Evolutionary conservation across 2,113 vertebrate genomes (phyloP).

Genomic region (Athene noctua): DNA sequence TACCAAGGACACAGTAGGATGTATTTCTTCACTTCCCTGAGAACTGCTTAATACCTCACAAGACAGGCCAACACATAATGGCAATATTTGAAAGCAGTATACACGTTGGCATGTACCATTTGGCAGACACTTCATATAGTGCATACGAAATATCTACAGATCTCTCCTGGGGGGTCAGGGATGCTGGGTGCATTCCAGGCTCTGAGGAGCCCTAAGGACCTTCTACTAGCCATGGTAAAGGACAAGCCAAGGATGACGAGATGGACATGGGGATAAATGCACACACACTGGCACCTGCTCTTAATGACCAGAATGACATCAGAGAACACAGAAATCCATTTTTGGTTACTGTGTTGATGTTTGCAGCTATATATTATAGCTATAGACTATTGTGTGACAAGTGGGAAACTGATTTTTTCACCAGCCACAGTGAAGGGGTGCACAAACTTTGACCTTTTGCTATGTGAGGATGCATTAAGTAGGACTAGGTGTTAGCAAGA

Average conservation of each 20-base stretch:
- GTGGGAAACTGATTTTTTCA: not conserved
- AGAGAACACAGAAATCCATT: not conserved
- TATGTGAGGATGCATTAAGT: not conserved
- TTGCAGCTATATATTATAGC: not conserved
- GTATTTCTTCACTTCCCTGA: not conserved
- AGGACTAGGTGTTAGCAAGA: not conserved
- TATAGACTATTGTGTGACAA: not conserved
- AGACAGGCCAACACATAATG: rapidly evolving
- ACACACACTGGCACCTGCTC: too few relatives aligned
- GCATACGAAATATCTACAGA: rapidly evolving
- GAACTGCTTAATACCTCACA: rapidly evolving
- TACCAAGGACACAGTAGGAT: not conserved
- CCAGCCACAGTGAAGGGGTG: not conserved
- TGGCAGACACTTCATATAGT: not conserved
- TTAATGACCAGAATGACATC: not conserved
- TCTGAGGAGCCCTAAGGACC: not conserved
- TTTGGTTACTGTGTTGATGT: not conserved
- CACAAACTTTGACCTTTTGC: not conserved
- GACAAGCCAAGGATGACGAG: not conserved
- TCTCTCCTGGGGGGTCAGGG: too few relatives aligned
- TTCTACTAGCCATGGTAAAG: not conserved
- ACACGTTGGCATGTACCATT: rapidly evolving
- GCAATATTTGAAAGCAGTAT: too few relatives aligned
- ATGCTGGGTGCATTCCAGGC: not conserved
- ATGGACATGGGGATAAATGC: too few relatives aligned